Evolutionary conservation across 2,888 invertebrate genomes (phyloP).

Genomic region (Lasioglossum calceatum): DNA sequence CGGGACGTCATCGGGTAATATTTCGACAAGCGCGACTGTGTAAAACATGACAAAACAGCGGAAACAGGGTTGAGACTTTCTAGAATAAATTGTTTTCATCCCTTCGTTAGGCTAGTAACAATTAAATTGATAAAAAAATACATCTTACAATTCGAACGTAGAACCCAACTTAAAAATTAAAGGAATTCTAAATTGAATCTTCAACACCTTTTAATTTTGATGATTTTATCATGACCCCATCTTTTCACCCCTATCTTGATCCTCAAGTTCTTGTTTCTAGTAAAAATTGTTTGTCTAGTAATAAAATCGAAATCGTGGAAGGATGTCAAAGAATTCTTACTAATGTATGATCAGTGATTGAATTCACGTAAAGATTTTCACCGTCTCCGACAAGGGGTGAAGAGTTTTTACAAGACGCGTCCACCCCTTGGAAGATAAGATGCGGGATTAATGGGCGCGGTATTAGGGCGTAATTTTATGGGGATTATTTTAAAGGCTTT

Average conservation of each 20-base stretch:
- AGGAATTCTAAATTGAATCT: too few relatives aligned
- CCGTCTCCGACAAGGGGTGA: conserved; percentile 25
- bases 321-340: background rate
- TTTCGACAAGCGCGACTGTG: conserved; percentile 15
- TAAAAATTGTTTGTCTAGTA: too few relatives aligned
- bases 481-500: conserved; percentile 80
- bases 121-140: too few relatives aligned
- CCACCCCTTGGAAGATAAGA: conserved; percentile 65
- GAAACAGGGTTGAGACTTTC: background rate
- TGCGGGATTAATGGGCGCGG: conserved; percentile 74
- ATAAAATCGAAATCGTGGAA: background rate
- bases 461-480: conserved; percentile 77
- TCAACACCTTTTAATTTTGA: too few relatives aligned
- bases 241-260: too few relatives aligned
- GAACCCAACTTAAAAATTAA: too few relatives aligned
- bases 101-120: too few relatives aligned
- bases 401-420: conserved; percentile 47
- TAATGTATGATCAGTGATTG: background rate
- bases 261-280: too few relatives aligned
- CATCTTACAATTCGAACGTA: too few relatives aligned
- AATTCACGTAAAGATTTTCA: background rate
- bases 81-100: background rate
- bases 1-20: conserved; percentile 34
- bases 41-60: background rate
- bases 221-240: too few relatives aligned